A percentile compares a stretch with the other conserved stretches of the same genome.
phyloP scores from a whole-genome alignment of 1,140 invertebrate genomes.

The Pseudomyrmex cubaensis region DNA sequence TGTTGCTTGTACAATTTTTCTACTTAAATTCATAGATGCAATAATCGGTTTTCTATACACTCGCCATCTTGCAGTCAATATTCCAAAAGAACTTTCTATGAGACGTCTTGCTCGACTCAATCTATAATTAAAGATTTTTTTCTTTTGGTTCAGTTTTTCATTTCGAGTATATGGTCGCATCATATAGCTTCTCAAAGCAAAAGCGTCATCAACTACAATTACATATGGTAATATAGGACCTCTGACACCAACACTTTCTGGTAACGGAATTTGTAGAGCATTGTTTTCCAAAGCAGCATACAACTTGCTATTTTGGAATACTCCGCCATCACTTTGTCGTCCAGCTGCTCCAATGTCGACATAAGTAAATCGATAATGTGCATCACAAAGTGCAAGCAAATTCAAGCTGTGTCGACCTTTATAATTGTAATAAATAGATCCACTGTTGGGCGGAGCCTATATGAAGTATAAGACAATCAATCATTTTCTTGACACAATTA shows the following conservation, averaged over 20 bases:
- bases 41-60: slow-evolving; percentile 2
- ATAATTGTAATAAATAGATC: slow-evolving; percentile 5
- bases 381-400: slow-evolving; percentile 14
- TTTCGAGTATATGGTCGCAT: slow-evolving; percentile 10
- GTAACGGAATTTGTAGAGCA: slow-evolving; percentile 7
- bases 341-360: not conserved
- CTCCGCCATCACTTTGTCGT: not conserved
- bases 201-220: not conserved
- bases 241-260: not conserved
- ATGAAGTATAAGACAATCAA: not conserved
- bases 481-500: not conserved
- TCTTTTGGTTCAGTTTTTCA: not conserved
- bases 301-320: not conserved
- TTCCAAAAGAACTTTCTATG: not conserved
- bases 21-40: not conserved
- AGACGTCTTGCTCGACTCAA: slow-evolving; percentile 6
- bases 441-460: slow-evolving; percentile 4
- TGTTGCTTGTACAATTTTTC: slow-evolving; percentile 1
- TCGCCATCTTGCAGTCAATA: not conserved
- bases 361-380: not conserved
- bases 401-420: not conserved
- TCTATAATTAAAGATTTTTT: slow-evolving; percentile 23
- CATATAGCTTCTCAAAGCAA: not conserved
- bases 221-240: not conserved
- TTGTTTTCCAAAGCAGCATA: not conserved